Percentiles rank a stretch among this genome's conserved stretches.
Evolutionary conservation across 1,140 invertebrate species (phyloP).

Genomic region (Microplitis demolitor): DNA sequence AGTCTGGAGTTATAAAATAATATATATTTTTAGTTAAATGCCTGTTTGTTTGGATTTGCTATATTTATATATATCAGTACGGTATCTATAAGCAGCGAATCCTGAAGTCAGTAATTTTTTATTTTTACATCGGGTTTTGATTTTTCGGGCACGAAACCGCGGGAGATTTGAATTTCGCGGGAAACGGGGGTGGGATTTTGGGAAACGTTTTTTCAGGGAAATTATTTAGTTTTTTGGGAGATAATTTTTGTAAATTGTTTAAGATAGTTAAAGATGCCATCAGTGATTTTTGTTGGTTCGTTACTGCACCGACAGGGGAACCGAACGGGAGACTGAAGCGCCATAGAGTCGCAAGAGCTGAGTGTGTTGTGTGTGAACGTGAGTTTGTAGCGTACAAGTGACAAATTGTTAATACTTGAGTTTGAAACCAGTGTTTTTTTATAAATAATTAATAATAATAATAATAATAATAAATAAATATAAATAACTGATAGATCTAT

Average conservation of each 20-base stretch:
- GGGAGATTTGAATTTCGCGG: too few species aligned
- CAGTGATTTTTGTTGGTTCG: neutral
- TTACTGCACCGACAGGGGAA: neutral
- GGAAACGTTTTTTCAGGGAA: too few species aligned
- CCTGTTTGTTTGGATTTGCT: slow-evolving; percentile 30
- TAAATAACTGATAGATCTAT: slow-evolving; percentile 3
- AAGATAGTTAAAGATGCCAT: too few species aligned
- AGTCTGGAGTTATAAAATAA: slow-evolving; percentile 3
- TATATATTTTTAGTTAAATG: slow-evolving; percentile 29
- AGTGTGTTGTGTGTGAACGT: slow-evolving; percentile 30
- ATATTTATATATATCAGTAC: slow-evolving; percentile 15
- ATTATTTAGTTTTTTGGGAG: too few species aligned
- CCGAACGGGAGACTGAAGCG: slow-evolving; percentile 26
- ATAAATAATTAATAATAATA: too few species aligned
- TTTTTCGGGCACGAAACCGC: too few species aligned
- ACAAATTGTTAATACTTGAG: slow-evolving; percentile 29
- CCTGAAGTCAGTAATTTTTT: too few species aligned
- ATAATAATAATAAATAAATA: too few species aligned
- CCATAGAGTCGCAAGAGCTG: slow-evolving; percentile 26
- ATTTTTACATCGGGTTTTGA: too few species aligned
- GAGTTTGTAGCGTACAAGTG: slow-evolving; percentile 26
- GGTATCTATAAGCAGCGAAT: neutral
- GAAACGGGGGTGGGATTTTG: too few species aligned
- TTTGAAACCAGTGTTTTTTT: neutral
- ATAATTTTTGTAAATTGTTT: too few species aligned